Evolutionary conservation across 2,113 vertebrate species (phyloP), one percentile per base, ranked within the genome.

Genomic region (Cichladusa arquata): DNA sequence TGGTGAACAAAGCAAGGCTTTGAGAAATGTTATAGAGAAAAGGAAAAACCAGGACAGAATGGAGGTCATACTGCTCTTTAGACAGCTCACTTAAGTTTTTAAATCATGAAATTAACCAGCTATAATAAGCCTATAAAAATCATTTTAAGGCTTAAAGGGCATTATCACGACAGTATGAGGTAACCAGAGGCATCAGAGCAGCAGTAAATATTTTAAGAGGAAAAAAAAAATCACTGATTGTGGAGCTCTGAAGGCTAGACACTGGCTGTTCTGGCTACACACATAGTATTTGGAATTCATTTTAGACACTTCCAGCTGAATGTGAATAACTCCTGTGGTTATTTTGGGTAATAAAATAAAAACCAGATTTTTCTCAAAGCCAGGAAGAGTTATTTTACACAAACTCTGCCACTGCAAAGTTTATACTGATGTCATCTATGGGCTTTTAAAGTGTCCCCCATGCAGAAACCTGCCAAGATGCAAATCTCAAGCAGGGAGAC

Each of bases 321-420:
- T 20, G 26, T 31, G 81, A 96, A 96, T 92, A 91, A 80, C 25
- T 73, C 16, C 34, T 94, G 58, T 44, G 85, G 94, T 83, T 90
- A 95, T 90, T 92, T 72, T 65, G 81, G 45, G 83, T 44, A 91
- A 70, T 94, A 83, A 86, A 95, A 95, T 57, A 91, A 95, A 95
- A 92, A 26, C 13, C 81, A 95, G 62, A 76, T 36, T 92, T 76
- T 76, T 81, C 66, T 86, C 56, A 87, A 95, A 95, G 71, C 36
- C 9, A 0, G 28, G 40, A 26, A 88, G 65, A 90, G 57, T 84
- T 71, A 86, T 70, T 95, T 93, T 92, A 91, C 31, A 60, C 8
- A 82, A 95, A 95, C 34, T 45, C 54, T 60, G 17, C 31, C 67
- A 79, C 44, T 82, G 78, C 73, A 92, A 90, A 95, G 62, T 40